phyloP scores from a whole-genome alignment of 35 echinoderm and acorn worm species.

The Eucidaris tribuloides region DNA sequence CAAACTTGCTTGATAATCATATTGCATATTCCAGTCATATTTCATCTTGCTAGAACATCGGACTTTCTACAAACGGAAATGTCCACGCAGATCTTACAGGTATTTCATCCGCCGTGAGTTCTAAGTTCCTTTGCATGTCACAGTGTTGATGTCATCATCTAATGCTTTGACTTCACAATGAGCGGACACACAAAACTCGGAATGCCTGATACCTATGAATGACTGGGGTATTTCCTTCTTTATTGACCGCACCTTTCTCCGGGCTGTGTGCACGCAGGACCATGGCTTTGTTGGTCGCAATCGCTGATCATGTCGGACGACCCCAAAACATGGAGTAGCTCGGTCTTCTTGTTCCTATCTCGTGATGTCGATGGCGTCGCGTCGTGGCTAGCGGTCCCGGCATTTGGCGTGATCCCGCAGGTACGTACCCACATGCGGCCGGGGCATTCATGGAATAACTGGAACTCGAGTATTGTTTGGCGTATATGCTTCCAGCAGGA shows the following conservation, averaged over 20 bases:
- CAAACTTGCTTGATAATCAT: too few relatives aligned
- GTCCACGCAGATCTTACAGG: too few relatives aligned
- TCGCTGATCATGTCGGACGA: conserved; percentile 63
- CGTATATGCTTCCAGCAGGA: conserved; percentile 69
- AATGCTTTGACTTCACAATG: conserved; percentile 81
- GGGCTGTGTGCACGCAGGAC: conserved; percentile 86
- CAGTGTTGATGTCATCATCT: not conserved
- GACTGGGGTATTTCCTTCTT: conserved; percentile 67
- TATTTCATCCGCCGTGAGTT: too few relatives aligned
- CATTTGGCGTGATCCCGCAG: conserved; percentile 87
- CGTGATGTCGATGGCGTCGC: conserved; percentile 63
- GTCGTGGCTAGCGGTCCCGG: conserved; percentile 80
- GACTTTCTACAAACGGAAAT: too few relatives aligned
- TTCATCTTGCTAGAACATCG: too few relatives aligned
- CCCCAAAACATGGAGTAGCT: conserved; percentile 91
- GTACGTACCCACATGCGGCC: conserved; percentile 89
- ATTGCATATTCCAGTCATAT: too few relatives aligned
- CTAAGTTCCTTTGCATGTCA: not conserved
- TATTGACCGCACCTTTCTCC: conserved; percentile 83
- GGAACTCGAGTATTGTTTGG: conserved; percentile 72
- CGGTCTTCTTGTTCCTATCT: conserved; percentile 73
- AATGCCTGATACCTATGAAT: conserved; percentile 74
- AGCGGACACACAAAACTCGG: conserved; percentile 91
- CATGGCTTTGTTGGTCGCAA: conserved; percentile 67
- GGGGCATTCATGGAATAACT: conserved; percentile 90